phyloP scores from a whole-genome alignment of 1,140 invertebrate genomes.

The Coelopa frigida region DNA sequence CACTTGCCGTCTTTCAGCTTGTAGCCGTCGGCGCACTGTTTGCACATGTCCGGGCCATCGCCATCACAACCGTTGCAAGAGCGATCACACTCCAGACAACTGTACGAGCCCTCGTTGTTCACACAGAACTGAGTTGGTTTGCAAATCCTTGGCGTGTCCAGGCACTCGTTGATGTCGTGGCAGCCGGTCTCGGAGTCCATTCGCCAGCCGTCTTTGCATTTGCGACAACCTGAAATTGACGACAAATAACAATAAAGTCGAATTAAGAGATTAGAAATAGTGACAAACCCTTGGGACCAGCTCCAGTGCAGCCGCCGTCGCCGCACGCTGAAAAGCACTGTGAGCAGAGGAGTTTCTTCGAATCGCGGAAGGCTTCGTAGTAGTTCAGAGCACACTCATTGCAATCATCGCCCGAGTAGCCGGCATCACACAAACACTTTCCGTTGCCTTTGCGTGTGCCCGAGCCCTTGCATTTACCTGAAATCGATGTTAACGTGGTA shows the following conservation, averaged over 20 bases:
- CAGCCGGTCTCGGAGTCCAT: constrained; percentile 75
- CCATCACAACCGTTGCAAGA: constrained; percentile 79
- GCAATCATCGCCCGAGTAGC: constrained; percentile 77
- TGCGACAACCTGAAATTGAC: constrained; percentile 56
- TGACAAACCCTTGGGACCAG: constrained; percentile 59
- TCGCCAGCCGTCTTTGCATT: constrained; percentile 77
- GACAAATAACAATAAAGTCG: constrained; percentile 11
- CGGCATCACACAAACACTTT: constrained; percentile 77
- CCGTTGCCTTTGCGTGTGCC: constrained; percentile 93
- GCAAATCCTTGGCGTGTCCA: constrained; percentile 56
- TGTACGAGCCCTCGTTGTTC: constrained; percentile 83
- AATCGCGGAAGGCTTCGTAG: constrained; percentile 74
- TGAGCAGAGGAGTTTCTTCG: constrained; percentile 68
- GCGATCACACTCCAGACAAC: constrained; percentile 71
- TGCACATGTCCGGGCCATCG: constrained; percentile 89
- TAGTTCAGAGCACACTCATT: constrained; percentile 68
- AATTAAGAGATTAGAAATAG: constrained; percentile 8
- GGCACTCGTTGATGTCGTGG: constrained; percentile 88
- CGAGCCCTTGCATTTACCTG: constrained; percentile 80
- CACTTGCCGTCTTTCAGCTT: constrained; percentile 63
- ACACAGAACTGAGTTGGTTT: constrained; percentile 78
- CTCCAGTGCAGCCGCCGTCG: constrained; percentile 66
- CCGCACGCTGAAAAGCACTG: constrained; percentile 77
- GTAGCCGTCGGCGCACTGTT: constrained; percentile 71
- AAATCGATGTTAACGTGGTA: too few relatives aligned